These are phyloP conservation scores for Drosophila peninsularis DNA, from an alignment of 2,888 invertebrate genomes.

Conservation along the genomic window DNA sequence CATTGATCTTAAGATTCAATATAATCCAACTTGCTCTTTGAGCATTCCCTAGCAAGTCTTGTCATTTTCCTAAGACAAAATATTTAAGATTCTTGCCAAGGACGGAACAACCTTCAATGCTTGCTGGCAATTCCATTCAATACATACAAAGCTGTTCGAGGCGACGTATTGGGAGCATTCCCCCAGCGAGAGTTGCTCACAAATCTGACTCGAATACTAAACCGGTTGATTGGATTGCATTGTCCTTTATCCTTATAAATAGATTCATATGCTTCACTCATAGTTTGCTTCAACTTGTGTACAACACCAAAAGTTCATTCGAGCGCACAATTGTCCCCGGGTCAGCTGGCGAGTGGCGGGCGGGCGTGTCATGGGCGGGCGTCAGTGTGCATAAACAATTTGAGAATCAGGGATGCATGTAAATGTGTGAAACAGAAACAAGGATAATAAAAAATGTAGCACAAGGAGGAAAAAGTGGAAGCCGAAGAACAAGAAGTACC, in stretches of 20 bases:
- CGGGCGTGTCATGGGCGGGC: not conserved
- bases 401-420: conserved; percentile 44
- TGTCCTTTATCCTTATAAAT: conserved; percentile 33
- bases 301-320: conserved; percentile 35
- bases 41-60: not conserved
- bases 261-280: conserved; percentile 37
- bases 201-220: conserved; percentile 21
- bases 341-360: conserved; percentile 5
- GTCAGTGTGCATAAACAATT: conserved; percentile 49
- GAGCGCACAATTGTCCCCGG: conserved; percentile 36
- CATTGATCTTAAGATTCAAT: not conserved
- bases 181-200: not conserved
- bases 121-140: not conserved
- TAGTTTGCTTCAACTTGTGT: conserved; percentile 26
- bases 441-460: not conserved
- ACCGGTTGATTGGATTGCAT: conserved; percentile 33
- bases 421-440: conserved; percentile 48
- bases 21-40: no score
- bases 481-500: not conserved
- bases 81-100: not conserved
- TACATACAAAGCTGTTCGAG: not conserved
- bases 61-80: not conserved
- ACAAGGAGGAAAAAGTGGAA: conserved; percentile 3
- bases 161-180: not conserved
- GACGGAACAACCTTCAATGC: not conserved